Percentiles rank a stretch among this genome's conserved stretches.
These are phyloP conservation scores for Schizaphis graminum DNA, from an alignment of 2,888 invertebrate species.

Conservation along the genomic window DNA sequence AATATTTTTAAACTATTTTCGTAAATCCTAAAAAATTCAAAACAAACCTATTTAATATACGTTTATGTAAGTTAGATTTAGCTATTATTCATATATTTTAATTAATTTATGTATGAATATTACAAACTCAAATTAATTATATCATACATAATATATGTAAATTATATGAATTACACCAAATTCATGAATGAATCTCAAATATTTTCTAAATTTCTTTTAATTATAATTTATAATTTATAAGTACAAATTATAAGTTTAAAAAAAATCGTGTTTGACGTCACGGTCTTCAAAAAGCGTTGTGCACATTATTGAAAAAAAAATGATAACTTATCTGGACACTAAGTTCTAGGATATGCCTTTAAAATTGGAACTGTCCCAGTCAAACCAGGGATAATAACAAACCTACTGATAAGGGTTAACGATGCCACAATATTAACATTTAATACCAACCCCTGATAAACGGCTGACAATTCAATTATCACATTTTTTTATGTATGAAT, in stretches of 20 bases:
- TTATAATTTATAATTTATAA: background rate
- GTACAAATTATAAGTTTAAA: background rate
- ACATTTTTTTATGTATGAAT: background rate
- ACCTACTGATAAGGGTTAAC: background rate
- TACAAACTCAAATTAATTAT: background rate
- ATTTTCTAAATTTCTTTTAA: background rate
- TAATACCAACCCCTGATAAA: background rate
- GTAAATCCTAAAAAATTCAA: background rate
- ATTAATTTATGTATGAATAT: background rate
- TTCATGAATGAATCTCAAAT: background rate
- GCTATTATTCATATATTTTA: background rate
- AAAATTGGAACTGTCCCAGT: too few species aligned
- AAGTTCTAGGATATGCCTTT: too few species aligned
- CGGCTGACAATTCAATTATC: background rate
- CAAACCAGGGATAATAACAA: too few species aligned
- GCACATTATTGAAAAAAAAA: background rate
- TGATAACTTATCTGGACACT: too few species aligned
- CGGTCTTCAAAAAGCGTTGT: background rate
- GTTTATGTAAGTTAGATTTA: background rate
- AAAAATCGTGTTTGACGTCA: background rate
- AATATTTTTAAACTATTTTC: background rate
- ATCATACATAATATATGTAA: background rate
- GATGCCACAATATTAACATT: background rate
- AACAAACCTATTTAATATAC: background rate
- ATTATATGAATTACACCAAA: background rate